Conservation (phyloP, 37 sponge, comb jelly and placozoan genomes). For the Tethya wilhelma region DNA sequence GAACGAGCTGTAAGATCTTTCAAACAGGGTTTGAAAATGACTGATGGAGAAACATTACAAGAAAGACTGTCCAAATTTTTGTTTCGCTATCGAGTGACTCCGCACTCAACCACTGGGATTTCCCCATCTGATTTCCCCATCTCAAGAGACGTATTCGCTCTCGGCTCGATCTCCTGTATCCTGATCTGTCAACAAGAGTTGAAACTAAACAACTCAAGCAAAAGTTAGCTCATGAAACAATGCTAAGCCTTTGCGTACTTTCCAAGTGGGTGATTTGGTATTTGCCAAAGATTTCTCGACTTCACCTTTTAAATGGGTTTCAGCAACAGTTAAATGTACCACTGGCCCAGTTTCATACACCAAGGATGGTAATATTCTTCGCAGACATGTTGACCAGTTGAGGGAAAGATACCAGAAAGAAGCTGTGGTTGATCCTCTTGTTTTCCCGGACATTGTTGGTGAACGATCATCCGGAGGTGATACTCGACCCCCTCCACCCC, state of each 20-base stretch:
- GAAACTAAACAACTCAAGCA: neutral
- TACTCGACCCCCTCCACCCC: too few relatives aligned
- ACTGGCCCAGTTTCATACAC: too few relatives aligned
- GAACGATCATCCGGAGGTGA: too few relatives aligned
- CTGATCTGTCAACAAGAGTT: neutral
- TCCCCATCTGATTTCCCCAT: slow-evolving; percentile 9
- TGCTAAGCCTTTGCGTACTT: neutral
- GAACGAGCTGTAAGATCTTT: slow-evolving; percentile 52
- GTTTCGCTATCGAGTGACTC: slow-evolving; percentile 5
- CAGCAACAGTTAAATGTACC: too few relatives aligned
- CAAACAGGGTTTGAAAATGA: slow-evolving; percentile 1
- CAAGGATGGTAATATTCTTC: too few relatives aligned
- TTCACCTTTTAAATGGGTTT: neutral
- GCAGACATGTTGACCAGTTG: too few relatives aligned
- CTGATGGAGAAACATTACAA: neutral
- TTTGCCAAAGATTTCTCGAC: neutral
- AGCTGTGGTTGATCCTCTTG: too few relatives aligned
- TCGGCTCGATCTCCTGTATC: neutral
- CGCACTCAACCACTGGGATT: slow-evolving; percentile 24
- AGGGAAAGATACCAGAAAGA: too few relatives aligned
- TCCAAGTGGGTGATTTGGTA: neutral
- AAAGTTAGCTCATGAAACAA: neutral
- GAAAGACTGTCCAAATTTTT: neutral
- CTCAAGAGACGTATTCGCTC: neutral
- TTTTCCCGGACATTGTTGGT: too few relatives aligned